Conservation (phyloP, 2,113 vertebrate genomes). For the Tetraodon nigroviridis region DNA sequence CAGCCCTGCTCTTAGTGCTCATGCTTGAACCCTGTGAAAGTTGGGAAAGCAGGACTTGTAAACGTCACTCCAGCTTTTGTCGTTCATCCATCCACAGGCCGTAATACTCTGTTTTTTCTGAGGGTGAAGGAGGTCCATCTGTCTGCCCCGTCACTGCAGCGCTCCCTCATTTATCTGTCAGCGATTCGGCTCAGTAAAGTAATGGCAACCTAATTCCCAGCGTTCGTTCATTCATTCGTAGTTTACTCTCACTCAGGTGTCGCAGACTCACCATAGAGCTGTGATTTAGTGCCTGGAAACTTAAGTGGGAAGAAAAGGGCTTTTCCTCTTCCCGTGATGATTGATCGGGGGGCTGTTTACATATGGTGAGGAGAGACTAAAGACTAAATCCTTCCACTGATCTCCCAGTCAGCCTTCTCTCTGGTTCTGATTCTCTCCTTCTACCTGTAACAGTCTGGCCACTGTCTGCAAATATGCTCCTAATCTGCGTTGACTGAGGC, state of each 20-base stretch:
- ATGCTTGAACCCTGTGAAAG: conserved; percentile 22
- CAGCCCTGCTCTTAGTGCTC: background rate
- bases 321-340: conserved; percentile 45
- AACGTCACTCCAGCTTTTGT: conserved; percentile 45
- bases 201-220: conserved; percentile 52
- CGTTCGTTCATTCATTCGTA: conserved; percentile 26
- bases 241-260: conserved; percentile 32
- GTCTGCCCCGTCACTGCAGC: conserved; percentile 50
- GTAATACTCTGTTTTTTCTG: conserved; percentile 40
- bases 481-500: conserved; percentile 39
- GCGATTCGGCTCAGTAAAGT: conserved; percentile 49
- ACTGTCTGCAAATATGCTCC: conserved; percentile 37
- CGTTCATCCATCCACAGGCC: conserved; percentile 51
- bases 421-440: conserved; percentile 19
- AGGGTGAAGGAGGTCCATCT: conserved; percentile 51
- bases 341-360: conserved; percentile 43
- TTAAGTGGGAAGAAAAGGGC: conserved; percentile 46
- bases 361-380: too few species aligned
- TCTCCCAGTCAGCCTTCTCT: conserved; percentile 17
- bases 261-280: conserved; percentile 29
- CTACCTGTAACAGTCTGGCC: conserved; percentile 42
- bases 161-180: conserved; percentile 64
- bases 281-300: conserved; percentile 59
- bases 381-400: conserved; percentile 59
- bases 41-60: conserved; percentile 29